phyloP scores from a whole-genome alignment of 2,797 vertebrate genomes.

The Harpagifer antarcticus region DNA sequence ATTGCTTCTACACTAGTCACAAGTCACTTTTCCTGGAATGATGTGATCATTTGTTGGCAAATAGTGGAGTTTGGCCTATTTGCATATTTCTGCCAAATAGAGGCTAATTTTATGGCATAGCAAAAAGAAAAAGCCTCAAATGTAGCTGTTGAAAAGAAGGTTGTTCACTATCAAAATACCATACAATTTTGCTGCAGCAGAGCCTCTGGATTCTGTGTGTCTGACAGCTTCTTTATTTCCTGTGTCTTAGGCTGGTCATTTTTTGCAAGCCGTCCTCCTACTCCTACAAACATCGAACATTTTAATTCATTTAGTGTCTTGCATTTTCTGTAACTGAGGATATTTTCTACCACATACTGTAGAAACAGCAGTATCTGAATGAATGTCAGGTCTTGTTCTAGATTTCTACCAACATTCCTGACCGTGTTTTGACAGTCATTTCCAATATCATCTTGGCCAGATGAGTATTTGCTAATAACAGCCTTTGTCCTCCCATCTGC shows the following conservation, averaged over 20 bases:
- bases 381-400: not conserved
- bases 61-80: constrained; percentile 4
- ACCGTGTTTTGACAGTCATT: constrained; percentile 54
- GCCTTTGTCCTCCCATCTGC: constrained; percentile 61
- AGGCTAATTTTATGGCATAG: constrained; percentile 36
- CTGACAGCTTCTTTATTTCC: constrained; percentile 18
- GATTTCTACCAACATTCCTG: constrained; percentile 17
- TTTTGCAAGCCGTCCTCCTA: not conserved
- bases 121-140: constrained; percentile 18
- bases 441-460: constrained; percentile 35
- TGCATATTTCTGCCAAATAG: constrained; percentile 26
- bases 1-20: not conserved
- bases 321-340: constrained; percentile 3
- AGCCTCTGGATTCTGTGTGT: constrained; percentile 14
- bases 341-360: not conserved
- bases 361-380: not conserved
- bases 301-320: not conserved
- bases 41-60: constrained; percentile 40
- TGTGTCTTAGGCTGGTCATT: constrained; percentile 7
- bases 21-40: not conserved
- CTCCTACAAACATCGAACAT: constrained; percentile 11
- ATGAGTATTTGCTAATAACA: constrained; percentile 60
- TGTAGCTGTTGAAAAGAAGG: constrained; percentile 2
- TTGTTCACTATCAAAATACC: constrained; percentile 15
- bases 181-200: constrained; percentile 13